Evolutionary conservation across 2,888 invertebrate species (phyloP).

Genomic region (Schizaphis graminum): DNA sequence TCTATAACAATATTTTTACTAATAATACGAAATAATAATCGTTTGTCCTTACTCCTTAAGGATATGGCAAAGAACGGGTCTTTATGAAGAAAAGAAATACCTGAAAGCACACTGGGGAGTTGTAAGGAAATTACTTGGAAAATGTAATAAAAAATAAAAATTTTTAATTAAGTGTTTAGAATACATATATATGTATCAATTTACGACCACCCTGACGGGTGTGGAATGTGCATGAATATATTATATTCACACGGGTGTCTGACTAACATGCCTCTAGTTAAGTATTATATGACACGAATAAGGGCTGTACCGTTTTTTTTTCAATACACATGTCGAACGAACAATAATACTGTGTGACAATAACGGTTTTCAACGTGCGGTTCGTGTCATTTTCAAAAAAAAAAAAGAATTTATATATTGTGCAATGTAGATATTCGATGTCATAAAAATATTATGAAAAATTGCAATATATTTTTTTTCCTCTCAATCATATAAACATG

Average conservation of each 20-base stretch:
- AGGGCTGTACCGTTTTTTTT: neutral
- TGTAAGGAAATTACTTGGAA: neutral
- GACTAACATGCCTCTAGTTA: neutral
- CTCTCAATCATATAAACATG: neutral
- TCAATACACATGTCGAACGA: neutral
- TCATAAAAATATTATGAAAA: neutral
- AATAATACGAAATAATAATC: constrained; percentile 19
- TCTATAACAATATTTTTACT: neutral
- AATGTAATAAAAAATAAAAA: constrained; percentile 11
- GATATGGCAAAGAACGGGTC: neutral
- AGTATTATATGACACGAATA: neutral
- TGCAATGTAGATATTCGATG: neutral
- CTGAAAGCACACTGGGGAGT: neutral
- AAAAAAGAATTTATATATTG: too few relatives aligned
- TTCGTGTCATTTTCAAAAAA: neutral
- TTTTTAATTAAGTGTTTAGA: neutral
- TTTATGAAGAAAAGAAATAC: neutral
- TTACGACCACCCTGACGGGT: neutral
- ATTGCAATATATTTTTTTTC: neutral
- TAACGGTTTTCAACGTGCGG: neutral
- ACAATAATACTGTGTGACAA: neutral
- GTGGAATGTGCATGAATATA: neutral
- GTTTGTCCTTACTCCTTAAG: neutral
- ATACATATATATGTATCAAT: neutral
- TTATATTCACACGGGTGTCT: constrained; percentile 8